These are phyloP conservation scores for Hiodon alosoides DNA, from an alignment of 2,113 vertebrate genomes.

Conservation along the genomic window DNA sequence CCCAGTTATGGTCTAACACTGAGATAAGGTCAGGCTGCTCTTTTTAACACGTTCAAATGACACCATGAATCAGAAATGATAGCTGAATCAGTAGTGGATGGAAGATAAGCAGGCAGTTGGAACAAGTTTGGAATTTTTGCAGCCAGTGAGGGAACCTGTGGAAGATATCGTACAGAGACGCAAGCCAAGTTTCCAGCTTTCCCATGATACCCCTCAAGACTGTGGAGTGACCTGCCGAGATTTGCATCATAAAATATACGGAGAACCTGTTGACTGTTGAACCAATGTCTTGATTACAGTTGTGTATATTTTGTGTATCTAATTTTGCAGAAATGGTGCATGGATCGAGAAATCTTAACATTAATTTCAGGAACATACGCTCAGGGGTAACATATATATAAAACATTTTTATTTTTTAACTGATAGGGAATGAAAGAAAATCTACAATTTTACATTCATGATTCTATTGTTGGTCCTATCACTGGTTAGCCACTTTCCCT, in stretches of 20 bases:
- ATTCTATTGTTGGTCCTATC: background rate
- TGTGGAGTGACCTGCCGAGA: background rate
- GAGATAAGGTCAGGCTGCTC: background rate
- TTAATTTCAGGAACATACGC: background rate
- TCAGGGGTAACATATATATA: background rate
- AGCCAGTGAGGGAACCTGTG: background rate
- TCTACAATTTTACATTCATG: background rate
- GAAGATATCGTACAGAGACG: background rate
- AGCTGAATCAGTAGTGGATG: background rate
- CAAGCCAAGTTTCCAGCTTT: conserved; percentile 2
- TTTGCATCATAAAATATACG: background rate
- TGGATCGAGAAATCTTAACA: background rate
- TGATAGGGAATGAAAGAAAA: too few relatives aligned
- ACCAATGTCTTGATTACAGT: background rate
- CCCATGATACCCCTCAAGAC: background rate
- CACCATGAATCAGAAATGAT: background rate
- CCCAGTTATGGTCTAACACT: background rate
- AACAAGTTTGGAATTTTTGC: background rate
- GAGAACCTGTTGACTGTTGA: background rate
- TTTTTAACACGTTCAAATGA: background rate
- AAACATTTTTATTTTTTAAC: too few relatives aligned
- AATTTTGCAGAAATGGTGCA: background rate
- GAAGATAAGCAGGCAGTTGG: background rate
- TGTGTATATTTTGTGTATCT: background rate
- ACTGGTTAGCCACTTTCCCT: background rate